These are phyloP conservation scores for Gasteruption jaculator DNA, from an alignment of 2,888 invertebrate genomes.

Conservation along the genomic window DNA sequence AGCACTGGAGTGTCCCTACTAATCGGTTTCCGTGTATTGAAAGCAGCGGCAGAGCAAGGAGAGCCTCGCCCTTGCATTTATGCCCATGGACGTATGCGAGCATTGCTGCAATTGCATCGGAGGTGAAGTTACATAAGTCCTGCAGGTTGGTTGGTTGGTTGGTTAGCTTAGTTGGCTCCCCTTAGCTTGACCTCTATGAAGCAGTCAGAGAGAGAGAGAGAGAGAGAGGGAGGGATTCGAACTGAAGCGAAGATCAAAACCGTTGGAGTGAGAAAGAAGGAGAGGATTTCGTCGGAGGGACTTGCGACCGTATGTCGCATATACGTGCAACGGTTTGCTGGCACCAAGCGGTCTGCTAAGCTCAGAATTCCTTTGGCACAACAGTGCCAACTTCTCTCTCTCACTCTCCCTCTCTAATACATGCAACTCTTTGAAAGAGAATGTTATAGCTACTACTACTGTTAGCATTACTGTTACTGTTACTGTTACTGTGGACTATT, in stretches of 20 bases:
- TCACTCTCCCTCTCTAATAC: constrained; percentile 8
- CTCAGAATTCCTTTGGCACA: constrained; percentile 27
- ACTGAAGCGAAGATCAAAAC: constrained; percentile 22
- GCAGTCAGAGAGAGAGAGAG: constrained; percentile 14
- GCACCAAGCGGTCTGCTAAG: constrained; percentile 49
- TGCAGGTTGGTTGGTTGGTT: no score
- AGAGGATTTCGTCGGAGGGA: no score
- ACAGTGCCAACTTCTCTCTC: constrained; percentile 13
- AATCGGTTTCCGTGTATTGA: no score
- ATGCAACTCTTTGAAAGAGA: no score
- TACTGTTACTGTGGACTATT: no score
- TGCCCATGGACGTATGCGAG: no score
- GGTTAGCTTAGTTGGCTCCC: constrained; percentile 30
- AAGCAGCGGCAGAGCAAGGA: no score
- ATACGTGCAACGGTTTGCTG: constrained; percentile 36
- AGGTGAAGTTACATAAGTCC: constrained; percentile 29
- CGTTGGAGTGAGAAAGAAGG: no score
- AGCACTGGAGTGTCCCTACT: no score
- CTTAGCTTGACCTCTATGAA: constrained; percentile 21
- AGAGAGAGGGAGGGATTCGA: constrained; percentile 25
- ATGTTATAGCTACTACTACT: constrained; percentile 19
- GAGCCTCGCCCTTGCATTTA: constrained; percentile 11
- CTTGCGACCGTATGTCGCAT: no score
- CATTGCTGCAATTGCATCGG: constrained; percentile 27
- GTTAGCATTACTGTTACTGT: no score